A percentile compares a stretch with the other conserved stretches of the same genome.
Conservation (phyloP, 2,113 vertebrate species). For the Pseudonaja textilis region DNA sequence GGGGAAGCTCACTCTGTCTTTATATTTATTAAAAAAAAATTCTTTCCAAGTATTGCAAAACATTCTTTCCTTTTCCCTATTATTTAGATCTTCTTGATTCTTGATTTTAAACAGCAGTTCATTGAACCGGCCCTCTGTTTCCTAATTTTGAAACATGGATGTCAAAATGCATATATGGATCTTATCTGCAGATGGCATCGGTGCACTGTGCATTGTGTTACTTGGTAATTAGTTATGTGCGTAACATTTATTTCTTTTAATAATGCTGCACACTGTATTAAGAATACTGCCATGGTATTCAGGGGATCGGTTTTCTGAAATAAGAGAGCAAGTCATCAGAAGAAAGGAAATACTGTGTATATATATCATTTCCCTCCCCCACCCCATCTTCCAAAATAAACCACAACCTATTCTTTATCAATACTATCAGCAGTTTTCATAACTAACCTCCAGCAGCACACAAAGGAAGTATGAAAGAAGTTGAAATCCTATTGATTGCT, state of each 20-base stretch:
- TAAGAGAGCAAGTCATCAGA: constrained; percentile 26
- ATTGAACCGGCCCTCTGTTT: neutral
- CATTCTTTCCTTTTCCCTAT: neutral
- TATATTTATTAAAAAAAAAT: neutral
- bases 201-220: constrained; percentile 54
- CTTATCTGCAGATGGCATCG: constrained; percentile 70
- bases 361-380: neutral
- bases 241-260: constrained; percentile 35
- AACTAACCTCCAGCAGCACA: constrained; percentile 34
- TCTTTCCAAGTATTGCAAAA: neutral
- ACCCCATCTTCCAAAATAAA: constrained; percentile 31
- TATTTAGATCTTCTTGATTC: neutral
- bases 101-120: neutral
- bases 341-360: constrained; percentile 26
- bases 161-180: constrained; percentile 22
- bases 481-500: constrained; percentile 50
- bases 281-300: constrained; percentile 33
- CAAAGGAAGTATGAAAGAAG: constrained; percentile 24
- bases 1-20: neutral
- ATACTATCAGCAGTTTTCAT: constrained; percentile 56
- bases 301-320: constrained; percentile 41
- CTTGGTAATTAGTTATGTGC: constrained; percentile 7
- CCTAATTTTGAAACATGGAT: neutral
- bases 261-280: constrained; percentile 18
- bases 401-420: neutral